phyloP scores from a whole-genome alignment of 2,888 invertebrate genomes.

The Gryllus longicercus region DNA sequence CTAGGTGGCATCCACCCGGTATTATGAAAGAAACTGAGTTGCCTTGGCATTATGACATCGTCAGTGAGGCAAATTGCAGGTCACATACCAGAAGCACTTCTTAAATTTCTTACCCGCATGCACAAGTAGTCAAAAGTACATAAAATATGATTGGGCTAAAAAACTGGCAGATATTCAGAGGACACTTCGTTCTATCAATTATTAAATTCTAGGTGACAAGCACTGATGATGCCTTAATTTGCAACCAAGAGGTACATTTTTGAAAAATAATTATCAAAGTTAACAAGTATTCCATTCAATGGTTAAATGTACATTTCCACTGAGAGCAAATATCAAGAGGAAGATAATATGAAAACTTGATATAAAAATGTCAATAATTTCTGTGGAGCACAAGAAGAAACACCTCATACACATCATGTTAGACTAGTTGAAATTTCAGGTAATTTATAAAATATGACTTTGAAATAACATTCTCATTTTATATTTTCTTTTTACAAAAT shows the following conservation, averaged over 20 bases:
- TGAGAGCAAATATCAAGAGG: constrained; percentile 10
- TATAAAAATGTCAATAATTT: constrained; percentile 17
- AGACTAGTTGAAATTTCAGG: background rate
- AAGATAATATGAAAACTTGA: constrained; percentile 17
- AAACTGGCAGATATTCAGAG: constrained; percentile 10
- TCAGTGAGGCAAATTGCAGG: background rate
- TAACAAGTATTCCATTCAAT: constrained; percentile 17
- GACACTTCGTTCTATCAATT: constrained; percentile 1
- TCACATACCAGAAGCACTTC: background rate
- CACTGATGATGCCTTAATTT: constrained; percentile 17
- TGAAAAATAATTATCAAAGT: constrained; percentile 17
- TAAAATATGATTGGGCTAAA: constrained; percentile 8
- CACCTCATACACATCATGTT: constrained; percentile 1
- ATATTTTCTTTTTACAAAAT: constrained; percentile 6
- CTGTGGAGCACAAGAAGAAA: constrained; percentile 17
- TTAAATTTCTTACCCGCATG: background rate
- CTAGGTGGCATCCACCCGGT: background rate
- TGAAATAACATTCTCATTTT: constrained; percentile 17
- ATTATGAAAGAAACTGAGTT: constrained; percentile 10
- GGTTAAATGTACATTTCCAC: constrained; percentile 8
- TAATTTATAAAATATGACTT: constrained; percentile 17
- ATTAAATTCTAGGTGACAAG: constrained; percentile 7
- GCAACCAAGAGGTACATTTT: constrained; percentile 17
- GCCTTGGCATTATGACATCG: constrained; percentile 11
- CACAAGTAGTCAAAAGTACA: constrained; percentile 17